Evolutionary conservation across 2,797 vertebrate species (phyloP).

Genomic region (Phataginus tetradactyla): DNA sequence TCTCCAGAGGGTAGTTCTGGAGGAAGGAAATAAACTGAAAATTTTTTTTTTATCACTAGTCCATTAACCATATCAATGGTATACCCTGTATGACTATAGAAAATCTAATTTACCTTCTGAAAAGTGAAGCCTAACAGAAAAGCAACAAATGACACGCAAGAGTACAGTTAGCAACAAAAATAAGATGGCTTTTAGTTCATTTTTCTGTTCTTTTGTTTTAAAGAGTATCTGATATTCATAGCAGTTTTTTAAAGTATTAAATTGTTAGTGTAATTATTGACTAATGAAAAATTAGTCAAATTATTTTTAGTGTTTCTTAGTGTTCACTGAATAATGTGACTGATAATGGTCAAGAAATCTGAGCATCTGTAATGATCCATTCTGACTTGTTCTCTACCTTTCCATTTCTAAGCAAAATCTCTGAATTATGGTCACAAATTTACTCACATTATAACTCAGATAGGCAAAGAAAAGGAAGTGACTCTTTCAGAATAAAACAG

Average conservation of each 20-base stretch:
- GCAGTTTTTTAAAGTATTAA: too few relatives aligned
- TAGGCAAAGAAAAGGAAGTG: constrained; percentile 29
- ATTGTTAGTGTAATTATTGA: too few relatives aligned
- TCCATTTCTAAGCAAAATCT: not conserved
- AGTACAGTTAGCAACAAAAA: not conserved
- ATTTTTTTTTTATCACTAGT: not conserved
- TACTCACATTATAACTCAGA: not conserved
- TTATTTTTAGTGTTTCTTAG: not conserved
- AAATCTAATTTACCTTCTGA: not conserved
- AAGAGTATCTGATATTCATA: not conserved
- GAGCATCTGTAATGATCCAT: not conserved
- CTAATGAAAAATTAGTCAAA: not conserved
- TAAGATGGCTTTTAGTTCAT: not conserved
- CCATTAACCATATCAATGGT: not conserved
- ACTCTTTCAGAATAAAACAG: not conserved
- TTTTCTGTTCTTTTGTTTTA: not conserved
- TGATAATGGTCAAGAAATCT: not conserved
- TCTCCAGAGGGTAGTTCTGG: not conserved
- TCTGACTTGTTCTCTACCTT: not conserved
- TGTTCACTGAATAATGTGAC: not conserved
- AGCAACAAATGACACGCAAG: not conserved
- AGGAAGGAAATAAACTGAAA: not conserved
- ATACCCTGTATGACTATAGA: not conserved
- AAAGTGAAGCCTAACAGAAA: not conserved
- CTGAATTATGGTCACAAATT: not conserved